Evolutionary conservation across 2,888 invertebrate species (phyloP), one percentile per base, ranked within the genome.

Genomic region (Frankliniella intonsa): DNA sequence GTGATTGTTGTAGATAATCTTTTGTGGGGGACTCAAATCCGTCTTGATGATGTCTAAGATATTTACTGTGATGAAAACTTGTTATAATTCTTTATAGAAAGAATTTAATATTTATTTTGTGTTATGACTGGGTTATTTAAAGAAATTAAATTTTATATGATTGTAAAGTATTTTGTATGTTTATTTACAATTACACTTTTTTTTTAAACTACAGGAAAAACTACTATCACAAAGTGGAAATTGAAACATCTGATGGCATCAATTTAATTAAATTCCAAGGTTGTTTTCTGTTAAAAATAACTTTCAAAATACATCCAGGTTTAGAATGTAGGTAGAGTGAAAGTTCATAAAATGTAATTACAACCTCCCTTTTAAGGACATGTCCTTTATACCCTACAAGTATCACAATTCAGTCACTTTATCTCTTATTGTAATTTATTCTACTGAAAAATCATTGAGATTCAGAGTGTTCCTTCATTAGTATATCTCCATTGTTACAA

Each of bases 161-260:
- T 65, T 65, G n/a, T 14, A 65, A 65, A 65, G 10, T 7, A 69
- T n/a, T 69, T 22, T n/a, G 9, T 5, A 0, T 19, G 7, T 55
- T 55, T 55, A 55, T 55, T 55, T 22, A 19, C 11, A 69, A n/a
- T n/a, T 19, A 11, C 22, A n/a, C 17, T 55, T 55, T 55, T 55
- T 3, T 55, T 55, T 55, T 55, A 14, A 14, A 55, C 55, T 55
- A 55, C 55, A 55, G 12, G 17, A 22, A 55, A 55, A 12, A 55
- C 12, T 22, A 69, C 69, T 69, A 69, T 69, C 69, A 69, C 69
- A 69, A 22, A 22, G 22, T 69, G 69, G 69, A n/a, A 69, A 69
- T 69, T n/a, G 22, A 69, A 69, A 69, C 69, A 69, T 69, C 69
- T n/a, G 22, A 69, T 69, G n/a, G 69, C 69, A 69, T 22, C 22